Base-by-base conservation (phyloP, 2,113 vertebrate genomes). In the Stigmatopora argus region DNA sequence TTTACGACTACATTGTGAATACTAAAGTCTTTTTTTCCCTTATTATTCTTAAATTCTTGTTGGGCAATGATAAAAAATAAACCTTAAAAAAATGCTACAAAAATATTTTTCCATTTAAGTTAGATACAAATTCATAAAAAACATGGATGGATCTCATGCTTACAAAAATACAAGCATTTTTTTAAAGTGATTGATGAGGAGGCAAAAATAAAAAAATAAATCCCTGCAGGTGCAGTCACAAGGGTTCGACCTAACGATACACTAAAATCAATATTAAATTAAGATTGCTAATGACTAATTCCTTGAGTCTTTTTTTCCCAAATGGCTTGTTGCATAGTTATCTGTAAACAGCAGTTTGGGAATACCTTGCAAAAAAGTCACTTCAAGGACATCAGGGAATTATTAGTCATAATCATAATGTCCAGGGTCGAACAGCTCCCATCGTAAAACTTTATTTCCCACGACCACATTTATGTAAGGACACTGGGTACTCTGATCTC, bases 201-300 rank as follows among this genome's bases (percentile, higher is more conserved):
- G n/a, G n/a, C 48, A 51, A 51, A 51, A 23, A 52, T 19, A 21
- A 52, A 52, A 52, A 9, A 31, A 31, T 31, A 31, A 31, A 31
- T 31, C 51, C 19, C 21, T 23, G 51, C 51, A 4, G 51, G 3
- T 10, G 12, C 51, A 23, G 51, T 19, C 51, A 13, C n/a, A 34
- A 41, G 57, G n/a, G 57, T n/a, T 34, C 3, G 3, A 13, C 2
- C 7, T 41, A 34, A n/a, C 17, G 11, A 11, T 52, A 52, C 3
- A n/a, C 34, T 17, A n/a, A n/a, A 41, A 59, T 41, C 34, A 41
- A 59, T 18, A 38, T 41, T 59, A 15, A 41, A 34, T 59, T n/a
- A 59, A 41, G 57, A 41, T 35, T 9, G 34, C 34, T 59, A 59
- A 59, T 59, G 38, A 59, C 34, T 35, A 41, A 59, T 38, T 58